Base-by-base conservation (phyloP, 1,140 invertebrate species). In the Drosophila kanapiae region DNA sequence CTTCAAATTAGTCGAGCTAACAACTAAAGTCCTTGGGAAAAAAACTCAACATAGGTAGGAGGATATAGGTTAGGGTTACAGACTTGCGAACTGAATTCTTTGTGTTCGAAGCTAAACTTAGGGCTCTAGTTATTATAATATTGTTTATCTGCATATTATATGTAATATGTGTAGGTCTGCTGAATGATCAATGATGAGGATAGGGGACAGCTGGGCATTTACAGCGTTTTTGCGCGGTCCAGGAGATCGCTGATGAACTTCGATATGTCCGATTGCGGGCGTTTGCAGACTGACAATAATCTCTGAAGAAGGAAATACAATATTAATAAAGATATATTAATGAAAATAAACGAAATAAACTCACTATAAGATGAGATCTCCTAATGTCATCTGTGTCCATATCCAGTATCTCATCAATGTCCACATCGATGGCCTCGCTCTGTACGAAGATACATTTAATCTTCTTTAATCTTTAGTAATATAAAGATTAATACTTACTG, bases 371-470 rank as follows among this genome's bases (percentile, higher is more conserved):
- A 94, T 97, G 97, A 93, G 95, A 95, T 93, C 96, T 95, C 92
- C 97, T 95, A 78, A 96, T 95, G 59, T 96, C 95, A 92, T 98
- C 97, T 91, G 95, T 96, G 92, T 98, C 97, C 96, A 98, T 97
- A 93, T 98, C 97, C 74, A 98, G 94, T 47, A 98, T 94, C 94
- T 98, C 97, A 94, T 98, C 97, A 86, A 98, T 96, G 93, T 98
- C 97, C 68, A 98, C 96, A 93, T 98, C 97, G 58, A 98, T 97
- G 93, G 98, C 97, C 90, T 95, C 92, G 80, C 60, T 92, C 91
- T 93, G 68, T 23, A 3, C 3, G 23, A 23, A 23, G 23, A 23
- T 23, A 23, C n/a, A 3, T 23, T 23, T 23, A 23, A 23, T 23
- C n/a, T 23, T 23, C 1, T 23, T 23, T 2, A 23, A 23, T n/a